A percentile compares a stretch with the other conserved stretches of the same genome.
These are phyloP conservation scores for Uria lomvia DNA, from an alignment of 2,113 vertebrate genomes.

Conservation along the genomic window DNA sequence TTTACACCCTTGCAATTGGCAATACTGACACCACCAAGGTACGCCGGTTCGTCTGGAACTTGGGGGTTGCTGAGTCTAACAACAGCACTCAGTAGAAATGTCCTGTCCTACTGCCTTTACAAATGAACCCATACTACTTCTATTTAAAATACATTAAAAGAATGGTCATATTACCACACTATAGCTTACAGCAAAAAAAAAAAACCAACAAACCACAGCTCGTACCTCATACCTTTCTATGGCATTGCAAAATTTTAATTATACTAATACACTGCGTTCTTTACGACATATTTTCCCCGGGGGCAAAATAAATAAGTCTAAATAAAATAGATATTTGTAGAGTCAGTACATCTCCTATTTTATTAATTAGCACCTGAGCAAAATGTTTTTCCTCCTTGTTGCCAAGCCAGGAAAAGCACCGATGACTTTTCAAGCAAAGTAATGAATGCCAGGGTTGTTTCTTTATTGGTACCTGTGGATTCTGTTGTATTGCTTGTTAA, in stretches of 20 bases:
- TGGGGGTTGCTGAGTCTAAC: background rate
- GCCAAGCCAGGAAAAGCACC: conserved; percentile 1
- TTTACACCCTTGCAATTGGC: background rate
- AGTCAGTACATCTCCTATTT: conserved; percentile 11
- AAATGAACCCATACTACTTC: background rate
- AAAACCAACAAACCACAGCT: background rate
- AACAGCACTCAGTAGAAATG: background rate
- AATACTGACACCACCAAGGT: background rate
- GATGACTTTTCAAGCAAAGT: conserved; percentile 54
- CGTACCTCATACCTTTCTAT: background rate
- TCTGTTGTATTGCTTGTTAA: conserved; percentile 70
- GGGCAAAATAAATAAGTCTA: conserved; percentile 57
- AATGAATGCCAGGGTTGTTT: conserved; percentile 60
- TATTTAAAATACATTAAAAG: background rate
- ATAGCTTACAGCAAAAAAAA: background rate
- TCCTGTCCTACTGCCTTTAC: background rate
- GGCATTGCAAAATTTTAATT: conserved; percentile 27
- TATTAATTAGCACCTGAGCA: conserved; percentile 61
- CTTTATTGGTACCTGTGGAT: conserved; percentile 70
- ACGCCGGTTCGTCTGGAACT: background rate
- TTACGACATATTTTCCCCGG: background rate
- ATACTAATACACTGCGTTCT: background rate
- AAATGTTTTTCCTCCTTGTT: background rate
- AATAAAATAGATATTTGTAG: conserved; percentile 38
- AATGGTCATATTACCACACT: background rate